phyloP scores from a whole-genome alignment of 1,140 invertebrate species.

The Holcopasites calliopsidis region DNA sequence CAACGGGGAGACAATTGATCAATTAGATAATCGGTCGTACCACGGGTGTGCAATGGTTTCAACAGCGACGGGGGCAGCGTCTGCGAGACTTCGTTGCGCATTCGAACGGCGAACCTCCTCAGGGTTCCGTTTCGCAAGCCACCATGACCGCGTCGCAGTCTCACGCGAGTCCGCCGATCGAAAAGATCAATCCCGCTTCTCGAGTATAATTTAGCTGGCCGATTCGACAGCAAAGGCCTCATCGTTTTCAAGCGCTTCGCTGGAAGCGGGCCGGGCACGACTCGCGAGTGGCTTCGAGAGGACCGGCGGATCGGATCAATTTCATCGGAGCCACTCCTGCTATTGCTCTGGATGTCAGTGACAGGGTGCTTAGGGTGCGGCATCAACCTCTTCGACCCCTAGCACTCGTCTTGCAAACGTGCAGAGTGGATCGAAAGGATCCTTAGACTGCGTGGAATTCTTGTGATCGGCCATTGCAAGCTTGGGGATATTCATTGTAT shows the following conservation, averaged over 20 bases:
- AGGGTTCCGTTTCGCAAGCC: slow-evolving; percentile 40
- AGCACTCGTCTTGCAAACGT: background rate
- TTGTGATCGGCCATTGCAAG: background rate
- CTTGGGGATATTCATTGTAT: background rate
- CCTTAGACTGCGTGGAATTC: slow-evolving; percentile 2
- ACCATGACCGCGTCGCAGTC: slow-evolving; percentile 18
- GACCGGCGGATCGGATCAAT: slow-evolving; percentile 51
- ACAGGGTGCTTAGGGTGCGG: slow-evolving; percentile 29
- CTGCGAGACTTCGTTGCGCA: slow-evolving; percentile 68
- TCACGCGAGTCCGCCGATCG: slow-evolving; percentile 42
- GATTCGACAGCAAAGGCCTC: slow-evolving; percentile 43
- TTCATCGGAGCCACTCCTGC: slow-evolving; percentile 48
- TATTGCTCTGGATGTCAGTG: slow-evolving; percentile 56
- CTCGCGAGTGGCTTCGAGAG: slow-evolving; percentile 55
- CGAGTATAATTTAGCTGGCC: slow-evolving; percentile 36
- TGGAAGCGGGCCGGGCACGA: slow-evolving; percentile 16
- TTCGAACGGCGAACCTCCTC: slow-evolving; percentile 66
- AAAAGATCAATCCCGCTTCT: slow-evolving; percentile 28
- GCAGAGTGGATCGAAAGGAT: slow-evolving; percentile 27
- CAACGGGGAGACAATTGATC: slow-evolving; percentile 58
- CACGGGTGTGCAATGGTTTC: slow-evolving; percentile 28
- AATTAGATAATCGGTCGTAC: slow-evolving; percentile 55
- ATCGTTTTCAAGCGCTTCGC: slow-evolving; percentile 48
- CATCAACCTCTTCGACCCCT: background rate
- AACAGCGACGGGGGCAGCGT: background rate